Conservation (phyloP, 2,113 vertebrate genomes). For the Poecilia latipinna region DNA sequence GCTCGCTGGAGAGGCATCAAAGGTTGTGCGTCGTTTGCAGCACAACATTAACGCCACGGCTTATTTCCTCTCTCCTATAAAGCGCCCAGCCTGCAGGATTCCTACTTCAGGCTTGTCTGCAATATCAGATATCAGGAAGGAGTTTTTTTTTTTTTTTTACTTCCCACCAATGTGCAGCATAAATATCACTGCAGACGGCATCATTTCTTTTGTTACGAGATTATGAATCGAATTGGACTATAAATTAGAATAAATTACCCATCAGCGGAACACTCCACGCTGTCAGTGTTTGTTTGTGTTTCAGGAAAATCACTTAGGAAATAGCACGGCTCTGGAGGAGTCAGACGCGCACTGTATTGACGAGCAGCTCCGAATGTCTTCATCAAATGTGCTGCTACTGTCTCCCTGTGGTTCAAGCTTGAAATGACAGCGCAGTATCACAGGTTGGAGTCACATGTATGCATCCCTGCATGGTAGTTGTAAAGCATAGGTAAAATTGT, state of each 20-base stretch:
- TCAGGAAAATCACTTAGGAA: slow-evolving; percentile 41
- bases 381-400: slow-evolving; percentile 65
- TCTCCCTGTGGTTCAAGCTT: slow-evolving; percentile 65
- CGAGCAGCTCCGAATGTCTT: background rate
- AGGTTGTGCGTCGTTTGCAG: slow-evolving; percentile 59
- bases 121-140: slow-evolving; percentile 11
- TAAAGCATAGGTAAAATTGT: background rate
- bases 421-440: slow-evolving; percentile 18
- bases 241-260: slow-evolving; percentile 31
- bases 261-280: slow-evolving; percentile 28
- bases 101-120: slow-evolving; percentile 1
- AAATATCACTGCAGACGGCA: slow-evolving; percentile 31
- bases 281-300: slow-evolving; percentile 32
- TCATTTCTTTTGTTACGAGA: slow-evolving; percentile 29
- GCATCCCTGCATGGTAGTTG: background rate
- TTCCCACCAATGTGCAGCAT: slow-evolving; percentile 13
- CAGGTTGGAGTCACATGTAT: background rate
- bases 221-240: slow-evolving; percentile 38
- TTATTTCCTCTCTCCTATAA: slow-evolving; percentile 39
- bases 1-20: slow-evolving; percentile 58
- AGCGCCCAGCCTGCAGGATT: slow-evolving; percentile 7
- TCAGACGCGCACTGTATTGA: slow-evolving; percentile 13
- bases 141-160: slow-evolving; percentile 13
- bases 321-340: slow-evolving; percentile 23
- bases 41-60: slow-evolving; percentile 47